Conservation (phyloP, 2,888 invertebrate genomes). For the Tipula vernalis region DNA sequence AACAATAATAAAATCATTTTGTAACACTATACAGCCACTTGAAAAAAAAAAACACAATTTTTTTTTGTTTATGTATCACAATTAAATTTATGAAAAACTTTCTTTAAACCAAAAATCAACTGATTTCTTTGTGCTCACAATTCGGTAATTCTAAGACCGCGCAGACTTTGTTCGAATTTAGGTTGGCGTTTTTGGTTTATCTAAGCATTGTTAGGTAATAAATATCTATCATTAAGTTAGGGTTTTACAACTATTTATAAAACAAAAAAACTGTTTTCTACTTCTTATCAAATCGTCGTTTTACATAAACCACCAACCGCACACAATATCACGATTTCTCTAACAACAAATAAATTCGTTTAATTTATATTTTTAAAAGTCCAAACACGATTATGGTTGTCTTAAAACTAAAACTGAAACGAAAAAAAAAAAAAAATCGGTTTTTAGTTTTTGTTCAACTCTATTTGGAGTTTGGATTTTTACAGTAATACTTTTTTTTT, state of each 20-base stretch:
- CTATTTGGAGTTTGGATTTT: background rate
- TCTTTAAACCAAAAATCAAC: background rate
- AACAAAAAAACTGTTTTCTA: background rate
- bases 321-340: background rate
- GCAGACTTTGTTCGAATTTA: background rate
- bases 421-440: background rate
- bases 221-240: too few species aligned
- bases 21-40: background rate
- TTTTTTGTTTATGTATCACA: background rate
- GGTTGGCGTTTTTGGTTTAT: background rate
- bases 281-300: background rate
- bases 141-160: background rate
- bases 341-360: background rate
- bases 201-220: background rate
- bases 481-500: background rate
- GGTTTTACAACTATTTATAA: background rate
- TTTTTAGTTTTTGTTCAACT: background rate
- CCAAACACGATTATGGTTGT: background rate
- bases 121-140: background rate
- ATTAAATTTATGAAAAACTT: background rate
- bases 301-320: background rate
- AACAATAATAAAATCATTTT: background rate
- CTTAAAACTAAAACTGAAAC: background rate
- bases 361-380: background rate
- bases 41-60: background rate